Base-by-base conservation (phyloP, 2,113 vertebrate species). In the Rhombomys opimus region DNA sequence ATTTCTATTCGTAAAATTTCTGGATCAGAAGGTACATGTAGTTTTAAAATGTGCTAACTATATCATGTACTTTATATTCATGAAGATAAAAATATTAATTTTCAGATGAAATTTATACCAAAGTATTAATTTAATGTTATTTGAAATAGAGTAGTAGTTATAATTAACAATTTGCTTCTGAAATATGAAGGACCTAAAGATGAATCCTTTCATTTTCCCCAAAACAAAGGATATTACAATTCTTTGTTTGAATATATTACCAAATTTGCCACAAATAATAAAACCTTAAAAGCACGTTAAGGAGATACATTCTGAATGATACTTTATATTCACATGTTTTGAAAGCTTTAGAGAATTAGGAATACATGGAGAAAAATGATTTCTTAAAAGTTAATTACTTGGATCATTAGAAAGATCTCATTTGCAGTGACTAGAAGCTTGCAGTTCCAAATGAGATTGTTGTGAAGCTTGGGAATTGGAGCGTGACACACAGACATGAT, bases 171-270 rank as follows among this genome's bases (percentile, higher is more conserved):
- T 95, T 77, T 81, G 5, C 46, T 73, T 93, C 75, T 10, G 77
- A 84, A 92, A 70, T 89, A 68, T 63, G 57, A 78, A 8, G 13
- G 5, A 91, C 73, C 23, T 95, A 80, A 88, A 82, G 82, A 94
- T 67, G 5, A 57, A 72, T 80, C 68, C 12, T 46, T 80, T 89
- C 25, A 76, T 92, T 91, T 57, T n/a, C 30, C 59, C n/a, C 67
- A 22, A 96, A 96, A 94, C 50, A 91, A 95, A 93, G 70, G 27
- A 88, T 81, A 90, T 89, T 91, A 50, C 27, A 93, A 63, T 90
- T 50, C 12, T 57, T 96, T 67, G 35, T 20, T 85, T 95, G 70
- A 80, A 11, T 17, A 57, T 87, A 84, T 89, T n/a, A 70, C 88
- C 95, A 23, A 93, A 76, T 92, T 20, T 87, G 4, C 22, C 20